Conservation (phyloP, 2,888 invertebrate genomes). For the Amblyjoppa fuscipennis region DNA sequence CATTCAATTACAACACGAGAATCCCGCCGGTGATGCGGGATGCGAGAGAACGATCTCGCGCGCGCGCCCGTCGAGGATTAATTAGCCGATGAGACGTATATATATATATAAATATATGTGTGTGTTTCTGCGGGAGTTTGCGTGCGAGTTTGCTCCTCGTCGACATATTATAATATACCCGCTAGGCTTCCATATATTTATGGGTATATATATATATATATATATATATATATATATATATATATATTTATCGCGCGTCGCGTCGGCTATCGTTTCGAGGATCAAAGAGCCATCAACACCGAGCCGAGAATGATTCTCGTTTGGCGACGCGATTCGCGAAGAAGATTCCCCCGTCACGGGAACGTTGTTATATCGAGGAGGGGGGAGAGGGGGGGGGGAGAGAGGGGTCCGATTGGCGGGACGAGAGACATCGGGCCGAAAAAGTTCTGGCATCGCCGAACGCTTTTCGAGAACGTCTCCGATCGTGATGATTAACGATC, state of each 20-base stretch:
- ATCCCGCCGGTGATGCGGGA: constrained; percentile 68
- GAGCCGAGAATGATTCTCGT: constrained; percentile 49
- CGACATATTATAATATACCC: constrained; percentile 33
- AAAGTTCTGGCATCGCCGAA: constrained; percentile 14
- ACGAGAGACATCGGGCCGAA: too few relatives aligned
- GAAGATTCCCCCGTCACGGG: constrained; percentile 13
- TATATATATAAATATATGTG: neutral
- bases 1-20: constrained; percentile 70
- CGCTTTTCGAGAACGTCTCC: neutral
- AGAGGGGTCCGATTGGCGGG: too few relatives aligned
- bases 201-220: constrained; percentile 22
- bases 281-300: constrained; percentile 63
- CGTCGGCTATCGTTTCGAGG: constrained; percentile 62
- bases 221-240: constrained; percentile 11
- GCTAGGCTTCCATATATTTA: neutral
- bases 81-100: constrained; percentile 71
- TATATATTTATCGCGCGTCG: constrained; percentile 50
- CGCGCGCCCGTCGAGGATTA: constrained; percentile 68
- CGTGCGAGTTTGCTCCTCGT: constrained; percentile 52
- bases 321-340: constrained; percentile 23
- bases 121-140: constrained; percentile 46
- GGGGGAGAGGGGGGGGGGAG: too few relatives aligned
- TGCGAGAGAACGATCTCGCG: constrained; percentile 33
- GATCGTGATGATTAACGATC: constrained; percentile 59
- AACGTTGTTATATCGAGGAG: neutral